These are phyloP conservation scores for Hylyphantes graminicola DNA, from an alignment of 1,140 invertebrate genomes.

Conservation along the genomic window DNA sequence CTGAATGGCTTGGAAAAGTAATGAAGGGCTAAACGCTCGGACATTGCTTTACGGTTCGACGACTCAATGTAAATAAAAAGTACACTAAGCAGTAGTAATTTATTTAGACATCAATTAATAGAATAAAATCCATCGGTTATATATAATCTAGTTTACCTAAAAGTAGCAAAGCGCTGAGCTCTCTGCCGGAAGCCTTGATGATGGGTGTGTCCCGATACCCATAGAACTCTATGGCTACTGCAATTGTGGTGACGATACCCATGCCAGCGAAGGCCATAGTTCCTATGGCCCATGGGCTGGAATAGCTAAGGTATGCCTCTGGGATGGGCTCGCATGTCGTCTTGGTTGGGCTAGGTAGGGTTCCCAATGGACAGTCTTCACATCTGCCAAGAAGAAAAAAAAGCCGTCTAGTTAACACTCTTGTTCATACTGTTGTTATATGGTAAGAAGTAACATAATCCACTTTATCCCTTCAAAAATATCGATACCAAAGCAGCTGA, in stretches of 20 bases:
- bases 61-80: too few relatives aligned
- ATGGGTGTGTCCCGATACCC: constrained; percentile 73
- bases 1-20: too few relatives aligned
- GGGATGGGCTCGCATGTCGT: constrained; percentile 70
- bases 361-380: constrained; percentile 72
- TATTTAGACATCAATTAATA: too few relatives aligned
- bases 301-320: constrained; percentile 72
- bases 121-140: too few relatives aligned
- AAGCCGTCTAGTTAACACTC: too few relatives aligned
- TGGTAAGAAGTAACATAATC: too few relatives aligned
- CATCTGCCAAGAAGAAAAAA: constrained; percentile 71
- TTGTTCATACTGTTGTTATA: too few relatives aligned
- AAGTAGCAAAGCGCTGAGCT: constrained; percentile 69
- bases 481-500: too few relatives aligned
- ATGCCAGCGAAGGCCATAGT: constrained; percentile 74
- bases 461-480: too few relatives aligned
- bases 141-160: constrained; percentile 64
- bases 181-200: constrained; percentile 74
- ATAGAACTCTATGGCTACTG: constrained; percentile 77
- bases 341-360: constrained; percentile 66
- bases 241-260: constrained; percentile 82
- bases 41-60: neutral
- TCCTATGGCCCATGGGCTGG: constrained; percentile 72
- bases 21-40: neutral
- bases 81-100: too few relatives aligned